phyloP scores from a whole-genome alignment of 2,888 invertebrate genomes.

The Nomada fabriciana region DNA sequence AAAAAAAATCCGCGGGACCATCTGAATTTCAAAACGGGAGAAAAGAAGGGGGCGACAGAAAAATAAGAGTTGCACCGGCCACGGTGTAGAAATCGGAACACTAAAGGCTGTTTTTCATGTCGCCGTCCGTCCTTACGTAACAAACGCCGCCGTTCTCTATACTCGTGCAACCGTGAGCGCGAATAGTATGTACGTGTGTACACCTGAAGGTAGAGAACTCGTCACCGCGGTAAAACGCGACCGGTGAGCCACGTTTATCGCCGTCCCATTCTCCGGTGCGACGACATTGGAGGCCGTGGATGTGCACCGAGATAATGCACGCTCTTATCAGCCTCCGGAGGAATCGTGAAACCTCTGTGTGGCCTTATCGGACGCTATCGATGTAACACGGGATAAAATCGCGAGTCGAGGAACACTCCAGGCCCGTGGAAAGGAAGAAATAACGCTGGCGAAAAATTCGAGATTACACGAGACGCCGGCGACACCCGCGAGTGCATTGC shows the following conservation, averaged over 20 bases:
- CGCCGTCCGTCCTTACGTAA: slow-evolving; percentile 38
- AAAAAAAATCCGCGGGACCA: no score
- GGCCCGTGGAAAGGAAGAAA: not conserved
- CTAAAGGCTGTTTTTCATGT: slow-evolving; percentile 41
- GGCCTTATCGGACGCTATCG: slow-evolving; percentile 59
- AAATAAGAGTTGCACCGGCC: not conserved
- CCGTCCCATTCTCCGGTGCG: slow-evolving; percentile 54
- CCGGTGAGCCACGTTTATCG: slow-evolving; percentile 43
- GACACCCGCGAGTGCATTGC: not conserved
- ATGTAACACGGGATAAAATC: slow-evolving; percentile 57
- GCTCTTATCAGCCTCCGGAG: slow-evolving; percentile 59
- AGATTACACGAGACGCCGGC: slow-evolving; percentile 13
- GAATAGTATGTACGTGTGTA: not conserved
- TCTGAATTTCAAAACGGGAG: not conserved
- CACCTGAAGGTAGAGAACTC: slow-evolving; percentile 28
- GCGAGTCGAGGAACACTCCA: slow-evolving; percentile 24
- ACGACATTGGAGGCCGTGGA: slow-evolving; percentile 76
- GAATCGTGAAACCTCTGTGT: slow-evolving; percentile 21
- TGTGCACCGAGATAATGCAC: slow-evolving; percentile 79
- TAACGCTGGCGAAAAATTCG: not conserved
- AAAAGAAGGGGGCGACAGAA: no score
- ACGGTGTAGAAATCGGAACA: slow-evolving; percentile 37
- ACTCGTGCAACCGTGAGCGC: no score
- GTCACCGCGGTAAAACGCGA: slow-evolving; percentile 20
- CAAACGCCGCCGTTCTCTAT: slow-evolving; percentile 9